A percentile compares a stretch with the other conserved stretches of the same genome.
These are phyloP conservation scores for Microctenopoma lineatum DNA, from an alignment of 2,797 vertebrate genomes.

Conservation along the genomic window DNA sequence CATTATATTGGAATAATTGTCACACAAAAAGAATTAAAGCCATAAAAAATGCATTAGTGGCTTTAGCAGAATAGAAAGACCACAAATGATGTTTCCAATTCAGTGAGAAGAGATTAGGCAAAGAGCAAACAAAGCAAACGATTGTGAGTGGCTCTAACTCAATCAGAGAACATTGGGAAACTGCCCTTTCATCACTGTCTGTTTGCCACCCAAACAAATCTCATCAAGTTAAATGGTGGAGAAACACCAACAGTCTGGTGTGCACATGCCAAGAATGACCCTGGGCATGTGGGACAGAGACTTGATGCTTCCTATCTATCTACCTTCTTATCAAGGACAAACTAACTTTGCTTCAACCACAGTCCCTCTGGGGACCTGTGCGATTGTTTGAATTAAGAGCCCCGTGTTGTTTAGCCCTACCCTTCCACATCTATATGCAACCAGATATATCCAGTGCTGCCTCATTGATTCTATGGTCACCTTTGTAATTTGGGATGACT, in stretches of 20 bases:
- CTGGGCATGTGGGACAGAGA: constrained; percentile 37
- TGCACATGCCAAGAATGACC: constrained; percentile 59
- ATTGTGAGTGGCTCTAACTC: constrained; percentile 73
- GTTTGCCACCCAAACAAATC: constrained; percentile 58
- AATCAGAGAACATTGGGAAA: constrained; percentile 74
- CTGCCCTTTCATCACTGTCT: constrained; percentile 83
- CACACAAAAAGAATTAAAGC: constrained; percentile 63
- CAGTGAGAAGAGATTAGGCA: constrained; percentile 68
- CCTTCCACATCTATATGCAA: constrained; percentile 49
- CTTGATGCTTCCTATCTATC: constrained; percentile 42
- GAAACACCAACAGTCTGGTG: constrained; percentile 48
- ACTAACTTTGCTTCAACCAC: constrained; percentile 56
- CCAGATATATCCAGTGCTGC: constrained; percentile 46
- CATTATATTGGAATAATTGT: constrained; percentile 41
- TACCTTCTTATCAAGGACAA: constrained; percentile 56
- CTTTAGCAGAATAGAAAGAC: constrained; percentile 41
- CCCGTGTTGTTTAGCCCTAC: constrained; percentile 28
- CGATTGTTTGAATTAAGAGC: constrained; percentile 66
- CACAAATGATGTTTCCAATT: constrained; percentile 64
- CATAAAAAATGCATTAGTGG: constrained; percentile 39
- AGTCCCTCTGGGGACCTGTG: constrained; percentile 42
- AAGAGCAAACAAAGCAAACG: constrained; percentile 71
- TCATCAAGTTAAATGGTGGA: constrained; percentile 50
- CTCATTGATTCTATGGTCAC: constrained; percentile 55
- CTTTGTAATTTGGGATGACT: constrained; percentile 37